These are phyloP conservation scores for Chrysolophus pictus DNA, from an alignment of 2,797 vertebrate species.

Conservation along the genomic window DNA sequence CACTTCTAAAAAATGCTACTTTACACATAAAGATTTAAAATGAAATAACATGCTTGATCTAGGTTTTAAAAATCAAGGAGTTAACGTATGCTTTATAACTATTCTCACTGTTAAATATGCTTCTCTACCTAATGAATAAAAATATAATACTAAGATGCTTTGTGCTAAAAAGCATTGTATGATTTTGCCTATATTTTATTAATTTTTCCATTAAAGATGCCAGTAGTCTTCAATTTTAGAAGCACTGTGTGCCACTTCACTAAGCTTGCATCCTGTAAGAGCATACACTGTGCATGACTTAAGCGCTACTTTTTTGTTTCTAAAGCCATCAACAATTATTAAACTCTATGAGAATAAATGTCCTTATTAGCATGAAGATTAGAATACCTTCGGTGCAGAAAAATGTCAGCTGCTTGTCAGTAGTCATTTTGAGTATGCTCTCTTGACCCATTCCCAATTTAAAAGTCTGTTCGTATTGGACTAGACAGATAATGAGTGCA, in stretches of 20 bases:
- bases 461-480: conserved; percentile 44
- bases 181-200: neutral
- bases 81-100: neutral
- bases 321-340: conserved; percentile 57
- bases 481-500: conserved; percentile 43
- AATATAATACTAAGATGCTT: neutral
- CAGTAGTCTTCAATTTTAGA: neutral
- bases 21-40: neutral
- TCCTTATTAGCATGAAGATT: conserved; percentile 63
- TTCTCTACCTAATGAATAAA: neutral
- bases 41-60: neutral
- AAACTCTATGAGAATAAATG: conserved; percentile 32
- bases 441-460: conserved; percentile 63
- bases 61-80: neutral
- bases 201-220: neutral
- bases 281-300: neutral
- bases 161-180: accelerated
- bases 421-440: conserved; percentile 31
- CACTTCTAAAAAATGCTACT: neutral
- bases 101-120: neutral
- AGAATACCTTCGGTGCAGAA: conserved; percentile 39
- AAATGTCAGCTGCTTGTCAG: conserved; percentile 62
- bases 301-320: conserved; percentile 34
- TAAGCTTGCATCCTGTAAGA: neutral
- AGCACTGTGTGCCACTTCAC: neutral